Conservation (phyloP, 2,797 vertebrate species). For the Myotis vivesi region DNA sequence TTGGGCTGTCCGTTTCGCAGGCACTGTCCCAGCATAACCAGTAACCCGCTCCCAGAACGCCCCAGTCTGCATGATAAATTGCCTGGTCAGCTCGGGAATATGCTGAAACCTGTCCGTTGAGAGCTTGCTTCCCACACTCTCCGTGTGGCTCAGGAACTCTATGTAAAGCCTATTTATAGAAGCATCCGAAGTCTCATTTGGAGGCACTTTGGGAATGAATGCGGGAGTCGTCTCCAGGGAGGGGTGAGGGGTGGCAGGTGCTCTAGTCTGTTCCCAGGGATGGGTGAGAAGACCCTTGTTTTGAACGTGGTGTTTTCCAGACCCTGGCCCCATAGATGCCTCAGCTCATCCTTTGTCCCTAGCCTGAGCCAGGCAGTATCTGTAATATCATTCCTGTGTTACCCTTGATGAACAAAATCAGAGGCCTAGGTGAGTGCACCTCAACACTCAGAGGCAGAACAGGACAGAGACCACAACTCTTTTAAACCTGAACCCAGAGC, state of each 20-base stretch:
- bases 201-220: not conserved
- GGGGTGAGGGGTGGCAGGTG: accelerated
- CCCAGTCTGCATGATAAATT: not conserved
- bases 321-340: accelerated
- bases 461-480: not conserved
- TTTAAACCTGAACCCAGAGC: not conserved
- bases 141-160: not conserved
- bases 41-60: not conserved
- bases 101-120: not conserved
- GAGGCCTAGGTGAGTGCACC: not conserved
- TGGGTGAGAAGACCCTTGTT: not conserved
- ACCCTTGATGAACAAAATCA: not conserved
- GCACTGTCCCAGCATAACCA: not conserved
- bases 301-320: not conserved
- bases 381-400: not conserved
- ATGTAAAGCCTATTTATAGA: not conserved
- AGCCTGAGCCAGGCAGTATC: accelerated
- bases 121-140: not conserved
- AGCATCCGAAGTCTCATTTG: not conserved
- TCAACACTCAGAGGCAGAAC: not conserved
- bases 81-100: not conserved
- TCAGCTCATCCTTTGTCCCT: accelerated
- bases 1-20: too few species aligned
- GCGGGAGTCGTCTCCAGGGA: not conserved
- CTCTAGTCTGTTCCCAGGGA: too few species aligned